Evolutionary conservation across 2,113 vertebrate genomes (phyloP).

Genomic region (Ptyas mucosa): DNA sequence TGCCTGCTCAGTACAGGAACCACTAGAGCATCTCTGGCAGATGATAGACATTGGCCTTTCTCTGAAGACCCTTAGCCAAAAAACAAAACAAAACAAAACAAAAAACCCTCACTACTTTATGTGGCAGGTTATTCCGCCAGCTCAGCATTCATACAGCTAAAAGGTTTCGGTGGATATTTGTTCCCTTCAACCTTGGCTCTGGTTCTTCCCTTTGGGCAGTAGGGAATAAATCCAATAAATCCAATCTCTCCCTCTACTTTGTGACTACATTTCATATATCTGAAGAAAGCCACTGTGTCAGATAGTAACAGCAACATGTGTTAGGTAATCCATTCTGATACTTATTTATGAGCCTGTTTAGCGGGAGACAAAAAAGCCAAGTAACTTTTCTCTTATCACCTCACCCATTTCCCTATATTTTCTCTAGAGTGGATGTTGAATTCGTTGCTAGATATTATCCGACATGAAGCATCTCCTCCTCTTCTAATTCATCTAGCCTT

Average conservation of each 20-base stretch:
- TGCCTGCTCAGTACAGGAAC: too few relatives aligned
- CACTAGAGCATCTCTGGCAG: too few relatives aligned
- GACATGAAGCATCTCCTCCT: slow-evolving; percentile 73
- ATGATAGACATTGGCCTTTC: too few relatives aligned
- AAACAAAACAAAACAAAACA: not conserved
- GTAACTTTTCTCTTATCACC: not conserved
- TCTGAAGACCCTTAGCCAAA: not conserved
- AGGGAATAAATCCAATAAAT: not conserved
- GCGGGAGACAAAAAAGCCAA: not conserved
- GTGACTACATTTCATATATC: not conserved
- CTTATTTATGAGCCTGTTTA: not conserved
- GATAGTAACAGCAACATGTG: not conserved
- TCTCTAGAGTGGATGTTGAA: slow-evolving; percentile 88
- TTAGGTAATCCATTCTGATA: not conserved
- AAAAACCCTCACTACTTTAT: not conserved
- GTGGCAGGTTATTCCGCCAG: not conserved
- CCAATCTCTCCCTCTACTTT: not conserved
- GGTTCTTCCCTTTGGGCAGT: not conserved
- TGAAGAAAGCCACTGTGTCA: not conserved
- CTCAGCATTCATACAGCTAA: not conserved
- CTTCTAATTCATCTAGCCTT: slow-evolving; percentile 82
- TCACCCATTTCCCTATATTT: not conserved
- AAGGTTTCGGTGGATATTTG: not conserved
- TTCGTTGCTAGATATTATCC: slow-evolving; percentile 76
- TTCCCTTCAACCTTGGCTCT: not conserved